A percentile compares a stretch with the other conserved stretches of the same genome.
phyloP scores from a whole-genome alignment of 2,113 vertebrate species.

The Pterophyllum scalare region DNA sequence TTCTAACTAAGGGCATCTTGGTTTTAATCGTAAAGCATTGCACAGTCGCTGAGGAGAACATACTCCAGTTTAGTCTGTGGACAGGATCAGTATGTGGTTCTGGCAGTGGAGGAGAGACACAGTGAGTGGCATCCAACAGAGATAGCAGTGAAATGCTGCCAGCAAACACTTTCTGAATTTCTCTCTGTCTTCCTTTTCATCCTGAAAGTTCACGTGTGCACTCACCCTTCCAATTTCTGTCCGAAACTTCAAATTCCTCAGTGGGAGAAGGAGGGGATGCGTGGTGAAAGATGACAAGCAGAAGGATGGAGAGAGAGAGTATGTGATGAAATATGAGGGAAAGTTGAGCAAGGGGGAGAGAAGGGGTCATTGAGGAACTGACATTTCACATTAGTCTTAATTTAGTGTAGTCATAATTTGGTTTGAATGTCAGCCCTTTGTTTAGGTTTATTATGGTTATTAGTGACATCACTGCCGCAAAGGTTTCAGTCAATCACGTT shows the following conservation, averaged over 20 bases:
- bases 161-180: not conserved
- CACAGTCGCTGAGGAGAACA: not conserved
- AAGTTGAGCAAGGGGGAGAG: not conserved
- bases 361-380: not conserved
- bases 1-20: not conserved
- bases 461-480: not conserved
- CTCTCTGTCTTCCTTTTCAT: not conserved
- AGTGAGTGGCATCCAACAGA: not conserved
- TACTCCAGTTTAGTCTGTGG: not conserved
- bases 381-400: not conserved
- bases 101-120: not conserved
- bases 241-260: not conserved
- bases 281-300: not conserved
- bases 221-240: not conserved
- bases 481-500: not conserved
- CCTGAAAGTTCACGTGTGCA: not conserved
- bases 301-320: not conserved
- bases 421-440: fast-evolving
- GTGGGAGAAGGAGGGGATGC: not conserved
- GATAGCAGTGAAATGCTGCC: constrained; percentile 18
- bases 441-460: not conserved
- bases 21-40: not conserved
- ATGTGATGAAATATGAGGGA: not conserved
- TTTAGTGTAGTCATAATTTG: not conserved
- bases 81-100: not conserved